A percentile compares a stretch with the other conserved stretches of the same genome.
phyloP scores from a whole-genome alignment of 2,113 vertebrate genomes.

The Maccullochella peelii region DNA sequence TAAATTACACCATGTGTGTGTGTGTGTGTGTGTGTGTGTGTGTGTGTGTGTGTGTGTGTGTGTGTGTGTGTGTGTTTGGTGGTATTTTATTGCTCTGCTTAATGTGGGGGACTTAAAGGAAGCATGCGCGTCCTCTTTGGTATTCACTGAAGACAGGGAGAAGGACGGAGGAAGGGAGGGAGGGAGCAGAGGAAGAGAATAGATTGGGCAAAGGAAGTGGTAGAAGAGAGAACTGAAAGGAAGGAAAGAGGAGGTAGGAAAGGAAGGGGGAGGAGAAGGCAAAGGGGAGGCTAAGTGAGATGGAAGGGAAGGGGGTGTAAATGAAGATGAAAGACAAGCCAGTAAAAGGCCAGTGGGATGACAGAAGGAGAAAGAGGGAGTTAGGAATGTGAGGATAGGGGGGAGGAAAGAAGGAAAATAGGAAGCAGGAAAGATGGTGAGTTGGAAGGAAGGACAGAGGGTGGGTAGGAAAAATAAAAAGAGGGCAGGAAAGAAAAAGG shows the following conservation, averaged over 20 bases:
- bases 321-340: neutral
- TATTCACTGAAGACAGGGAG: constrained; percentile 52
- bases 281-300: neutral
- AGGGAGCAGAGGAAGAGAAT: neutral
- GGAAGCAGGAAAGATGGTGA: constrained; percentile 1
- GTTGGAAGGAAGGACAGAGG: neutral
- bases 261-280: neutral
- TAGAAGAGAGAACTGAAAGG: constrained; percentile 1
- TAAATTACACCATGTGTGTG: constrained; percentile 30
- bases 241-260: constrained; percentile 4
- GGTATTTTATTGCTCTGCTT: constrained; percentile 61
- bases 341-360: neutral
- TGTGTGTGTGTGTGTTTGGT: constrained; percentile 19
- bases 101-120: constrained; percentile 60
- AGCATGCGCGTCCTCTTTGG: constrained; percentile 59
- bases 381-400: neutral
- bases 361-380: neutral
- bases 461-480: neutral
- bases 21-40: constrained; percentile 38
- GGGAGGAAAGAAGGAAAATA: constrained; percentile 1
- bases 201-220: neutral
- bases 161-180: neutral
- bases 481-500: neutral
- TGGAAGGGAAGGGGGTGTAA: neutral
- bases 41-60: constrained; percentile 22